These are phyloP conservation scores for Otolemur crassicaudatus DNA, from an alignment of 2,797 vertebrate species.

Conservation along the genomic window DNA sequence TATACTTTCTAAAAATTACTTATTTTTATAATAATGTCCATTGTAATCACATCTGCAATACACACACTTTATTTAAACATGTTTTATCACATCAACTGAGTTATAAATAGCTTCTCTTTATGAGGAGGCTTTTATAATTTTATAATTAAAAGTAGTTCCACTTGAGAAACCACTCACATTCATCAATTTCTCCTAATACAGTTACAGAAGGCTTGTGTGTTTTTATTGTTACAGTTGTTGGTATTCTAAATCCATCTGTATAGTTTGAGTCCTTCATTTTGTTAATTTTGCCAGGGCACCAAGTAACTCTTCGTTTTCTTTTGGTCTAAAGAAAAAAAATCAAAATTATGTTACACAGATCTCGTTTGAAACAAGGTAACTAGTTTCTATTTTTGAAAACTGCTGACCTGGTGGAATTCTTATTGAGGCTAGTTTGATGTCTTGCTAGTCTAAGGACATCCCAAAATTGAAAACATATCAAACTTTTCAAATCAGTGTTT, in stretches of 20 bases:
- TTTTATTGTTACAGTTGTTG: constrained; percentile 76
- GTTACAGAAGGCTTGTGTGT: constrained; percentile 83
- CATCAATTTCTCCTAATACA: constrained; percentile 82
- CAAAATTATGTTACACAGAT: not conserved
- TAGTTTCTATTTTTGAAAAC: constrained; percentile 14
- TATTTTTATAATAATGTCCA: constrained; percentile 21
- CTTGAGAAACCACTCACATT: constrained; percentile 85
- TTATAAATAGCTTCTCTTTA: not conserved
- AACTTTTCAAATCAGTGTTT: constrained; percentile 6
- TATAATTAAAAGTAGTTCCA: not conserved
- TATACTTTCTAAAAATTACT: constrained; percentile 37
- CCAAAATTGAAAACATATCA: not conserved
- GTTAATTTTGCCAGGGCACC: constrained; percentile 93
- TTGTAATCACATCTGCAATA: not conserved
- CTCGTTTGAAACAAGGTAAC: not conserved
- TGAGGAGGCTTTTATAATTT: not conserved
- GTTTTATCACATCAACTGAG: not conserved
- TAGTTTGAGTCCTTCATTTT: constrained; percentile 74
- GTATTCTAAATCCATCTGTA: constrained; percentile 84
- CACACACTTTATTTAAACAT: not conserved
- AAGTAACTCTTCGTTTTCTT: constrained; percentile 94
- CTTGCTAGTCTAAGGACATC: not conserved
- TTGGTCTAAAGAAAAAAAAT: constrained; percentile 87
- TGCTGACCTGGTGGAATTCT: not conserved
- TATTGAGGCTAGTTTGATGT: not conserved